Conservation (phyloP, 2,888 invertebrate species). For the Athripsodes cinereus region DNA sequence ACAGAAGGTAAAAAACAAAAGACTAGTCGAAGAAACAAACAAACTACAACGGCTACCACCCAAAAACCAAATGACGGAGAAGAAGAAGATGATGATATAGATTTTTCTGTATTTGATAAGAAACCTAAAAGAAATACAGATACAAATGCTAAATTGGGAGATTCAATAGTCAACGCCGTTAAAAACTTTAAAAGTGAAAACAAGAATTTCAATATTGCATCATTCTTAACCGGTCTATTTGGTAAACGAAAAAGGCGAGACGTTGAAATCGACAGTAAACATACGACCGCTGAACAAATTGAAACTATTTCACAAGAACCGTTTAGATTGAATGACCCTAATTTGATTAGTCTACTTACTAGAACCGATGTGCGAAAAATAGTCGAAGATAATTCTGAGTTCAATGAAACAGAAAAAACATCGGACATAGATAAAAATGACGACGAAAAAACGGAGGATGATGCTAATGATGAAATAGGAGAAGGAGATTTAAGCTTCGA, state of each 20-base stretch:
- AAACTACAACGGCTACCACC: not conserved
- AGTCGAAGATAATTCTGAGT: not conserved
- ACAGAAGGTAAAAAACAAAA: not conserved
- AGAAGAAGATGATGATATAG: conserved; percentile 23
- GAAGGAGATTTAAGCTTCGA: conserved; percentile 12
- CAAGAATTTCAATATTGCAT: conserved; percentile 13
- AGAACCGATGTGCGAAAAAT: not conserved
- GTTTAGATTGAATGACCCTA: not conserved
- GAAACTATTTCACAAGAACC: not conserved
- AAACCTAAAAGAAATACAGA: conserved; percentile 9
- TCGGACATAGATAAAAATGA: not conserved
- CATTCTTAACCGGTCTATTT: conserved; percentile 14
- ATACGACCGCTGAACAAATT: not conserved
- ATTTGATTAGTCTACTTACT: not conserved
- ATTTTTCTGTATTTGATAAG: conserved; percentile 23
- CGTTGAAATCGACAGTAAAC: conserved; percentile 1
- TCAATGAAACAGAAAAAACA: not conserved
- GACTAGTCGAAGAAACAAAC: not conserved
- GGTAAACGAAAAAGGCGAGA: conserved; percentile 9
- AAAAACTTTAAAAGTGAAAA: conserved; percentile 16
- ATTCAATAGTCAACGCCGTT: conserved; percentile 20
- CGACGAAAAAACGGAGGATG: not conserved
- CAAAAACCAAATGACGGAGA: not conserved
- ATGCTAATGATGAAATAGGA: not conserved
- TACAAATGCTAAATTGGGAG: conserved; percentile 15